These are phyloP conservation scores for Crepidodera aurea DNA, from an alignment of 2,888 invertebrate species.

Conservation along the genomic window DNA sequence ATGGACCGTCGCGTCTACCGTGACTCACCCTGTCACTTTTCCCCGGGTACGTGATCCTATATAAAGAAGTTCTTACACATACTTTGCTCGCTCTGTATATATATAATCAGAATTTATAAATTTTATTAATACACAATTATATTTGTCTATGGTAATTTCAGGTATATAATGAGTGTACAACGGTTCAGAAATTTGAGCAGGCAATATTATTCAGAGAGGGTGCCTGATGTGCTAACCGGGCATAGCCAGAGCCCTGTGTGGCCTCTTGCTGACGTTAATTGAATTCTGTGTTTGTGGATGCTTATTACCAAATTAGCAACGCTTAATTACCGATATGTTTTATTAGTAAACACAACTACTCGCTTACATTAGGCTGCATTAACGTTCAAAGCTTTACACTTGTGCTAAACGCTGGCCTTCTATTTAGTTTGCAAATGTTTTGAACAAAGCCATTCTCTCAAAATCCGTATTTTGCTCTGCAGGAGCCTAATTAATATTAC, in stretches of 20 bases:
- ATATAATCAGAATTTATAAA: background rate
- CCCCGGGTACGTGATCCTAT: too few species aligned
- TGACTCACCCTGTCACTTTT: too few species aligned
- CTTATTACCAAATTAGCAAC: slow-evolving; percentile 63
- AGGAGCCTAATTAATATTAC: slow-evolving; percentile 39
- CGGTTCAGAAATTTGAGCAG: slow-evolving; percentile 25
- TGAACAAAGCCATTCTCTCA: slow-evolving; percentile 38
- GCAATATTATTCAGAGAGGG: slow-evolving; percentile 4
- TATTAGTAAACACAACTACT: slow-evolving; percentile 62
- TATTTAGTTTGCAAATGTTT: slow-evolving; percentile 29
- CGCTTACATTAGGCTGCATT: slow-evolving; percentile 59
- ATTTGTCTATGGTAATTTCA: slow-evolving; percentile 10
- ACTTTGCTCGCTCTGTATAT: too few species aligned
- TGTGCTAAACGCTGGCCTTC: slow-evolving; percentile 27
- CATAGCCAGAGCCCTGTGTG: too few species aligned
- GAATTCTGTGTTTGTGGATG: slow-evolving; percentile 63
- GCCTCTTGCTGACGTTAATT: slow-evolving; percentile 56
- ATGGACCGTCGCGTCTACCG: too few species aligned
- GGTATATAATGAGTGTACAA: slow-evolving; percentile 13
- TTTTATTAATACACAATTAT: background rate
- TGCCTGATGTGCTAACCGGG: too few species aligned
- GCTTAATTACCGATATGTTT: slow-evolving; percentile 63
- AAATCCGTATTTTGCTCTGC: slow-evolving; percentile 43
- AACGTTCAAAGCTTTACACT: slow-evolving; percentile 53
- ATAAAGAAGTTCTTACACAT: too few species aligned